phyloP scores from a whole-genome alignment of 2,113 vertebrate species.

The Chauna torquata region DNA sequence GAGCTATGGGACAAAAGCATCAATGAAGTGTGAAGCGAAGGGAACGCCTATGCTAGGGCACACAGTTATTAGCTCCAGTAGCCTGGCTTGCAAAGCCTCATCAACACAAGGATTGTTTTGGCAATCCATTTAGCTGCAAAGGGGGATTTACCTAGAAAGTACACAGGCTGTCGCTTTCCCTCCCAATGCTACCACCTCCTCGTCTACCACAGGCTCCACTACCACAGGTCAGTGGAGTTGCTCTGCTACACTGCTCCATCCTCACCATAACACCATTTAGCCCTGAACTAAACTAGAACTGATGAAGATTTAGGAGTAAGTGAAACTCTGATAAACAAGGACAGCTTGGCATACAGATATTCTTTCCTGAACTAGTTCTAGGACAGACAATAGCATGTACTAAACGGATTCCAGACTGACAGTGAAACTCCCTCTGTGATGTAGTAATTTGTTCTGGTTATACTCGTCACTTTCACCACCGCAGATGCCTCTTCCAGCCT shows the following conservation, averaged over 20 bases:
- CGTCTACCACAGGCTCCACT: background rate
- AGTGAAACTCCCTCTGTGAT: background rate
- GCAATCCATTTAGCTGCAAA: slow-evolving; percentile 46
- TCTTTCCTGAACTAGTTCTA: background rate
- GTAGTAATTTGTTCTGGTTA: background rate
- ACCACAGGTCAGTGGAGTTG: background rate
- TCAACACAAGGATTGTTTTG: slow-evolving; percentile 43
- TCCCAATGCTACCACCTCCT: background rate
- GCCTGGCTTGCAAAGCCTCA: slow-evolving; percentile 41
- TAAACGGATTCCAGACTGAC: rapidly evolving
- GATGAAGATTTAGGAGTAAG: no score
- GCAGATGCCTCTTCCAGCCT: background rate
- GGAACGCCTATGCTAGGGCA: background rate
- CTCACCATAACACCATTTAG: background rate
- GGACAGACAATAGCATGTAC: background rate
- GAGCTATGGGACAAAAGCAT: background rate
- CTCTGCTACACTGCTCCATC: background rate
- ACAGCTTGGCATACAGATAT: rapidly evolving
- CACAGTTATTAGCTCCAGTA: background rate
- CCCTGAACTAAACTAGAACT: background rate
- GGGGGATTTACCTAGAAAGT: slow-evolving; percentile 19
- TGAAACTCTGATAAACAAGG: rapidly evolving
- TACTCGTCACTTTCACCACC: background rate
- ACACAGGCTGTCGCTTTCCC: background rate
- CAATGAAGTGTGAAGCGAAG: background rate